Base-by-base conservation (phyloP, 2,888 invertebrate genomes). In the Andrena praecox region DNA sequence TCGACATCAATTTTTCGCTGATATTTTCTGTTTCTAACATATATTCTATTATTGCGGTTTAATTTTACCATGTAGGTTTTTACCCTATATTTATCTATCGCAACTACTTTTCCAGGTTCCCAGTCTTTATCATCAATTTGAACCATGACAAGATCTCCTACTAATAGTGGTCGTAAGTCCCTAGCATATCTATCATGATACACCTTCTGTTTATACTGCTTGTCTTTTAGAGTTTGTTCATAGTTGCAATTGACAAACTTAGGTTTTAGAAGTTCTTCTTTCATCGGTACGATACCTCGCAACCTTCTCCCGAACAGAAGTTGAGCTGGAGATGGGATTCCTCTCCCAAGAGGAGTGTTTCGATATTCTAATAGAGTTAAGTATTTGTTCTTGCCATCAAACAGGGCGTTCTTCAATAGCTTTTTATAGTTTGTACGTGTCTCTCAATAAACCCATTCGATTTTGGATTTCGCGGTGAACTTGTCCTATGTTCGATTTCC, bases 161-260 rank as follows among this genome's bases (percentile, higher is more conserved):
- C n/a, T 7, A 2, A 20, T 20, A 52, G 20, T 52, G 52, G 52
- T 52, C 20, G 16, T 20, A 52, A 52, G 1, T 52, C 20, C 2
- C 52, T 52, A 16, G 52, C 52, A 52, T 20, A 20, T 52, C 52
- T 52, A 52, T 52, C 52, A 52, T 52, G 52, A 52, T 52, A 52
- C n/a, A 52, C 20, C n/a, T 52, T 52, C 20, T 52, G 52, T n/a
- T 52, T 52, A 6, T 16, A 52, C 29, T 31, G 52, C 67, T 52
- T 72, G 70, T 69, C 69, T 56, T 35, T 66, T 70, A 35, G 52
- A 10, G 20, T 52, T n/a, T 52, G 52, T n/a, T 52, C 20, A 7
- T 52, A 52, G n/a, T 52, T 20, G 52, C 52, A n/a, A 7, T 52
- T 2, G 2, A n/a, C 16, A 16, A 52, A 16, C 20, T 52, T 4